phyloP scores from a whole-genome alignment of 2,797 vertebrate genomes.

The Thaleichthys pacificus region DNA sequence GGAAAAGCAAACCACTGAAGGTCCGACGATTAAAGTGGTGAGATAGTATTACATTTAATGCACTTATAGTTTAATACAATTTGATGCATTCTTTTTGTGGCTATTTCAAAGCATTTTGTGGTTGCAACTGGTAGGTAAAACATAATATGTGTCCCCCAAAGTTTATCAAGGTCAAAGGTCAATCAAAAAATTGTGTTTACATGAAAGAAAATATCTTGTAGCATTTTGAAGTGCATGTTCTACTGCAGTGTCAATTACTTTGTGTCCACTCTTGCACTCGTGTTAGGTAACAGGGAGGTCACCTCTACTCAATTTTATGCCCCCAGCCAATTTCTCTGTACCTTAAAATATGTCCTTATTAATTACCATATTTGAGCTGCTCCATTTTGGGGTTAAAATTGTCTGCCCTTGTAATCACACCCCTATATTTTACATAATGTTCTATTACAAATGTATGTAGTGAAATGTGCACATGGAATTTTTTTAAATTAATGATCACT shows the following conservation, averaged over 20 bases:
- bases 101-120: background rate
- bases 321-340: slow-evolving; percentile 38
- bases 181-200: slow-evolving; percentile 5
- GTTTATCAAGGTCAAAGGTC: background rate
- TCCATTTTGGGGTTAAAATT: slow-evolving; percentile 28
- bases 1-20: too few relatives aligned
- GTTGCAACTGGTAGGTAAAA: background rate
- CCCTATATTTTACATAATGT: too few relatives aligned
- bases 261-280: too few relatives aligned
- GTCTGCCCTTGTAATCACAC: too few relatives aligned
- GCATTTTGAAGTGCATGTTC: too few relatives aligned
- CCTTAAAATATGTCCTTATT: slow-evolving; percentile 50
- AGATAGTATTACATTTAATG: too few relatives aligned
- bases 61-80: slow-evolving; percentile 1
- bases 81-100: background rate
- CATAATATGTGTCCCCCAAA: background rate
- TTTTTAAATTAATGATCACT: too few relatives aligned
- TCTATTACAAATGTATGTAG: too few relatives aligned
- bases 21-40: too few relatives aligned
- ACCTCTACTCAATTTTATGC: background rate
- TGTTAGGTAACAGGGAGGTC: slow-evolving; percentile 32
- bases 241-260: too few relatives aligned
- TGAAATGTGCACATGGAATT: too few relatives aligned
- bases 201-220: too few relatives aligned
- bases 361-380: slow-evolving; percentile 62